Base-by-base conservation (phyloP, 2,113 vertebrate genomes). In the Laticauda colubrina region DNA sequence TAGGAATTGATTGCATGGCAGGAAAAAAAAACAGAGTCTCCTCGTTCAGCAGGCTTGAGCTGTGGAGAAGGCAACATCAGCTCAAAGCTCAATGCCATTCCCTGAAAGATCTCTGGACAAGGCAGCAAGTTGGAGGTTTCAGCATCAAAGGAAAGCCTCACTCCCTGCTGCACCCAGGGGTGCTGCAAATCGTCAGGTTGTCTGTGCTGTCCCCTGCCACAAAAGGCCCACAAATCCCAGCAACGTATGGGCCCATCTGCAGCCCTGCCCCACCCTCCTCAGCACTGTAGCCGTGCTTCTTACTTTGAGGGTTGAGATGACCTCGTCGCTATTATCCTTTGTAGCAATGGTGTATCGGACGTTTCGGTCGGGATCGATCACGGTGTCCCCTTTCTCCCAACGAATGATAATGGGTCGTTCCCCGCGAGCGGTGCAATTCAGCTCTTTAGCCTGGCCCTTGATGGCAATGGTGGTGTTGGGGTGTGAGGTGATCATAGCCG, bases 1-100 rank as follows among this genome's bases (percentile, higher is more conserved):
- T 99, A 99, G 0, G 99, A 99, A 97, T 99, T 99, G 96, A 99
- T 99, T 92, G 99, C 99, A 0, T 99, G 99, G 93, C 99, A 99
- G 94, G 99, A 99, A 97, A 99, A 99, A 98, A 99, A 99, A 94
- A 99, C 99, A 0, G 99, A 99, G 96, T 99, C 99, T 92, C 99
- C 99, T 0, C 99, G 98, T 95, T 99, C 99, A 0, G 99, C 99
- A 1, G 99, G 99, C 93, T 99, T 99, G 94, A 99, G 98, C 99
- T 99, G 92, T 2, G n/a, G 94, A 23, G 75, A 88, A 85, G 91
- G 29, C 94, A 26, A 5, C 59, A 12, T 0, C 34, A 39, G 34
- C 20, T 43, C 34, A 81, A 43, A 21, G 21, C 75, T 39, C n/a
- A 39, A 39, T 81, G 69, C 15, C 69, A 20, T 39, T 81, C 69